Evolutionary conservation across 2,113 vertebrate species (phyloP).

Genomic region (Australoheros scitulus): DNA sequence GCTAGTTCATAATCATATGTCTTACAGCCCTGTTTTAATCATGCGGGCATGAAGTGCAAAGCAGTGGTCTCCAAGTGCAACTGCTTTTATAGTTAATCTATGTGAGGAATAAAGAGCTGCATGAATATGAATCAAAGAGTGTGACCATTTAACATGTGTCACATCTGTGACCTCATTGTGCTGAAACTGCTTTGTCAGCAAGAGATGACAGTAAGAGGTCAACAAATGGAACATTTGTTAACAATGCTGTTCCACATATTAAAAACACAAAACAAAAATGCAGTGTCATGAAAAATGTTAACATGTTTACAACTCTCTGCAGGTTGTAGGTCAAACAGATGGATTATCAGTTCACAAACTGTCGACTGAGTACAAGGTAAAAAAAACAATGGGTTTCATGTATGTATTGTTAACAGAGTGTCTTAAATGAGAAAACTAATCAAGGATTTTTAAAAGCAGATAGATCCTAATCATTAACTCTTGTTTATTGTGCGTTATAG

Average conservation of each 20-base stretch:
- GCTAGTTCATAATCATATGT: neutral
- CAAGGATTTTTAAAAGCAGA: neutral
- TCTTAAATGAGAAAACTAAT: neutral
- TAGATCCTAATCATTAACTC: fast-evolving
- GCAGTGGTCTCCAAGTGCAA: neutral
- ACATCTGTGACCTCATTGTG: neutral
- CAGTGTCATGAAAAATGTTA: neutral
- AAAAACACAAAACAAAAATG: neutral
- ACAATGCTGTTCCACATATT: neutral
- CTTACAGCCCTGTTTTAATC: neutral
- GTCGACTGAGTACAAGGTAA: constrained; percentile 86
- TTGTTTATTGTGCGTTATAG: no score
- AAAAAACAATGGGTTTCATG: neutral
- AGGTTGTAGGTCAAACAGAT: constrained; percentile 77
- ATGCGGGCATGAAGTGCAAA: neutral
- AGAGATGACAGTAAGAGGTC: neutral
- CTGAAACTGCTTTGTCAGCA: neutral
- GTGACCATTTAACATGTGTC: neutral
- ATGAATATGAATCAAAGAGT: neutral
- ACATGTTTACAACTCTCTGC: constrained; percentile 4
- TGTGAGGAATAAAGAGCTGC: neutral
- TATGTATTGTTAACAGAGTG: neutral
- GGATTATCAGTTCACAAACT: constrained; percentile 84
- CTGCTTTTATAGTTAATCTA: neutral
- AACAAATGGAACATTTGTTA: neutral